phyloP scores from a whole-genome alignment of 30 jellyfish, hydroid and myxozoan species.

The Nemopilema nomurai region DNA sequence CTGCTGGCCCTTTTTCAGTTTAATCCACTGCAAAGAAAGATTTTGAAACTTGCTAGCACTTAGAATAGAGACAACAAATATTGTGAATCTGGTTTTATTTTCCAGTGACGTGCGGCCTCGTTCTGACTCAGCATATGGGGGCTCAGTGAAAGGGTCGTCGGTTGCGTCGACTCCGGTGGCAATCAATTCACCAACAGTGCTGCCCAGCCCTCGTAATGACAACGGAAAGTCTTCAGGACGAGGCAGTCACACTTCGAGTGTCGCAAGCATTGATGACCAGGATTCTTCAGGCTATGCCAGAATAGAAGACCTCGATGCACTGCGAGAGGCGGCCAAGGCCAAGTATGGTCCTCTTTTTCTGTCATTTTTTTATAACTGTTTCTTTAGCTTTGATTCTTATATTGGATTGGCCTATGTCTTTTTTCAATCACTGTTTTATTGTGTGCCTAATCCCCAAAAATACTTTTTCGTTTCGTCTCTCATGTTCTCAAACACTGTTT shows the following conservation, averaged over 20 bases:
- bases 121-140: constrained; percentile 95
- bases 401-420: too few relatives aligned
- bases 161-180: constrained; percentile 88
- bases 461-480: too few relatives aligned
- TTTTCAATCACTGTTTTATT: too few relatives aligned
- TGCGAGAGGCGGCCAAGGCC: constrained; percentile 25
- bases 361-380: not conserved
- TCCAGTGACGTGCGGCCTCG: constrained; percentile 75
- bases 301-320: constrained; percentile 53
- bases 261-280: constrained; percentile 66
- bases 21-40: too few relatives aligned
- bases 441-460: too few relatives aligned
- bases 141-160: constrained; percentile 86
- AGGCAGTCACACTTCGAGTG: constrained; percentile 61
- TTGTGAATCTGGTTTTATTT: constrained; percentile 11
- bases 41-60: too few relatives aligned
- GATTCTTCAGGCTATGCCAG: constrained; percentile 73
- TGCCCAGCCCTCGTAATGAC: constrained; percentile 44
- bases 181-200: constrained; percentile 15
- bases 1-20: too few relatives aligned
- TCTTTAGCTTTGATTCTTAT: not conserved
- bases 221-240: constrained; percentile 65
- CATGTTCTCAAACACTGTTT: too few relatives aligned
- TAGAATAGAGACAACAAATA: too few relatives aligned
- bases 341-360: not conserved